Evolutionary conservation across 2,888 invertebrate genomes (phyloP), one percentile per base, ranked within the genome.

Genomic region (Marronus borbonicus): DNA sequence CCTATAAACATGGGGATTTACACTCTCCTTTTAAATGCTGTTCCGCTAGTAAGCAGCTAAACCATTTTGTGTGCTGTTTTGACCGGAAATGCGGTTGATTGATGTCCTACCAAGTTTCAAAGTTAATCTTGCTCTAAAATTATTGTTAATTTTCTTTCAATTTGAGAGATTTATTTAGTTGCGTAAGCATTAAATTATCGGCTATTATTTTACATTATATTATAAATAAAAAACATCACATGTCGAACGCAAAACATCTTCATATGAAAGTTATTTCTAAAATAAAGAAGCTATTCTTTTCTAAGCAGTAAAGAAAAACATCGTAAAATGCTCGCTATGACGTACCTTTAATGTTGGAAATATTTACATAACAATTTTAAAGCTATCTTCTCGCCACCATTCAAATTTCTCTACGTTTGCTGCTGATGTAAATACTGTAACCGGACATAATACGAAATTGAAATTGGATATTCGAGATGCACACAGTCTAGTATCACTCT

Each of bases 351-450:
- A 44, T 44, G 72, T 74, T 60, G 44, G 24, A 74, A 60, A 44
- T 62, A 74, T 74, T 74, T 74, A 74, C 72, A 74, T 74, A 74
- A 74, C 60, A 74, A 74, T 60, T 44, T n/a, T 14, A 31, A 44
- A 62, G 60, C 44, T 28, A 60, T 74, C 49, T 20, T 14, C 24
- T 39, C 55, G 20, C 24, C 44, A 60, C 31, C 60, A 39, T 74
- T 74, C 60, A 74, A 74, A 44, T 74, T 39, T 44, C 58, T 14
- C 72, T 49, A 74, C 44, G 7, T 60, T 52, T 24, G 24, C 14
- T 50, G 24, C 49, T 12, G 44, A 24, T 20, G 36, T 36, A 60
- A 68, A 60, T 70, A 70, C 55, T 70, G 58, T 70, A 55, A 55
- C 14, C 44, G 49, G 58, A 72, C 58, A 36, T 39, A 60, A 72